phyloP scores from a whole-genome alignment of 2,888 invertebrate species.

The Siphlonurus alternatus region DNA sequence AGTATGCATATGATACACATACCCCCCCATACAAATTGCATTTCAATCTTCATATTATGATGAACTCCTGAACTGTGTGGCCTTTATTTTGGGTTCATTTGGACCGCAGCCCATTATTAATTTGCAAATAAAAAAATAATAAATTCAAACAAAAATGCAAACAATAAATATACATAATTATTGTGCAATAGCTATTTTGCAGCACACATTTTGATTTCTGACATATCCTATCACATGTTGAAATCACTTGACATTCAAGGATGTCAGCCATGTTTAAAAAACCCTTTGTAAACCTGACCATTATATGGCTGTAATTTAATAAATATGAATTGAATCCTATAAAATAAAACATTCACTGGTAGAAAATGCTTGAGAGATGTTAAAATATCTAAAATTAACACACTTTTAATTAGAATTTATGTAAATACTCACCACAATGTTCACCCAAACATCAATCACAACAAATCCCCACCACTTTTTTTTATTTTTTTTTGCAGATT shows the following conservation, averaged over 20 bases:
- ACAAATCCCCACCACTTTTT: neutral
- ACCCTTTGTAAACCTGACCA: neutral
- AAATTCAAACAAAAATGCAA: no score
- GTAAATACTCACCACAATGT: neutral
- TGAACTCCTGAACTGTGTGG: no score
- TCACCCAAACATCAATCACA: neutral
- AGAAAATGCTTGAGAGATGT: no score
- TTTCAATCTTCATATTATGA: no score
- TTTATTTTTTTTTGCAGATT: neutral
- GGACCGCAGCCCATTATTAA: no score
- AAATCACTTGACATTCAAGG: neutral
- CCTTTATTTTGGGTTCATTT: no score
- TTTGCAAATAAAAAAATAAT: neutral
- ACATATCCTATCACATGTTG: neutral
- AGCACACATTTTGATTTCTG: neutral
- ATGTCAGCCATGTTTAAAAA: neutral
- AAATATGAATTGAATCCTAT: neutral
- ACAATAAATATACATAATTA: no score
- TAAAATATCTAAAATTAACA: no score
- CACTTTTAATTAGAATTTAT: neutral
- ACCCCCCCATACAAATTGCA: no score
- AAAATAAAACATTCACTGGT: neutral
- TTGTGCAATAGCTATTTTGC: neutral
- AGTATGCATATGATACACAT: no score
- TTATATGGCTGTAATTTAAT: neutral